A percentile compares a stretch with the other conserved stretches of the same genome.
Conservation (phyloP, 1,140 invertebrate species). For the Lamellibrachia luymesi region DNA sequence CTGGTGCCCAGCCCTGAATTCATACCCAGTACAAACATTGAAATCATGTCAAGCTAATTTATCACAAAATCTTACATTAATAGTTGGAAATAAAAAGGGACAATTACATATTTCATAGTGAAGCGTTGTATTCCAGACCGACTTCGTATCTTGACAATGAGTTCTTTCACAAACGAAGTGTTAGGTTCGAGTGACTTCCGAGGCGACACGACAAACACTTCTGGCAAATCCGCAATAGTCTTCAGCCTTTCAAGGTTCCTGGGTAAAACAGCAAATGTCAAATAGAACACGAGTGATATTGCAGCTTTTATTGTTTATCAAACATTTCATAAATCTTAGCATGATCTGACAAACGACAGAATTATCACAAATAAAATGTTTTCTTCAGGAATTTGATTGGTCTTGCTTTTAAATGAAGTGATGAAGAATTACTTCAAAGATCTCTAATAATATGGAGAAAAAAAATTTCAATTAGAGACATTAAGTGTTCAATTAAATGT, state of each 20-base stretch:
- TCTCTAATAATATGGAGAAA: too few species aligned
- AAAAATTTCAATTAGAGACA: too few species aligned
- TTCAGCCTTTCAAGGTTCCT: slow-evolving; percentile 2
- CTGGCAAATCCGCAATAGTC: background rate
- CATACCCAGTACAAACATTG: too few species aligned
- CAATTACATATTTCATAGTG: slow-evolving; percentile 10
- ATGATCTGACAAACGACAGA: background rate
- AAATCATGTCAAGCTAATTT: background rate
- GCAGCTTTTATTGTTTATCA: background rate
- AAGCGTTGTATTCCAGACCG: slow-evolving; percentile 11
- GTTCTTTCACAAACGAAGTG: background rate
- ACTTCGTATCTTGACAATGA: slow-evolving; percentile 3
- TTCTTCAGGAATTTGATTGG: background rate
- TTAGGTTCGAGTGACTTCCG: background rate
- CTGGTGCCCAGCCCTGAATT: too few species aligned
- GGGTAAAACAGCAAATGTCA: background rate
- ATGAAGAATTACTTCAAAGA: too few species aligned
- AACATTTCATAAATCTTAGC: background rate
- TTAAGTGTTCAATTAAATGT: too few species aligned
- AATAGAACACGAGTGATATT: background rate
- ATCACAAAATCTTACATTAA: background rate
- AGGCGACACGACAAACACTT: background rate
- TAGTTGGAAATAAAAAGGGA: background rate
- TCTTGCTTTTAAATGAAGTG: background rate
- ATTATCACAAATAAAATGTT: background rate